Evolutionary conservation across 2,113 vertebrate genomes (phyloP).

Genomic region (Epinephelus cyanopodus): DNA sequence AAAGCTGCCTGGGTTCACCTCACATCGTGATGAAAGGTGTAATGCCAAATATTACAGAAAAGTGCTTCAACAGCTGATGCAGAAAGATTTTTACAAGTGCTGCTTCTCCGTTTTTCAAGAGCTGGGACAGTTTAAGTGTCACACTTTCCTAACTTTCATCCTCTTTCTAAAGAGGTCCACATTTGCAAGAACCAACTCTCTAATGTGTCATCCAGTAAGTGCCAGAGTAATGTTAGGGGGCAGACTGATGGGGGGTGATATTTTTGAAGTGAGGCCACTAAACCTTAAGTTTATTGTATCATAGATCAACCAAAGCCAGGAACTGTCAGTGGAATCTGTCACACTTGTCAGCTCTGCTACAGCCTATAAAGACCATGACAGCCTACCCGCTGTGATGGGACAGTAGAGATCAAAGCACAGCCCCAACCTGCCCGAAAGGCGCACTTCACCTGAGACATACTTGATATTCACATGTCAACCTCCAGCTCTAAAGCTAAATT

Average conservation of each 20-base stretch:
- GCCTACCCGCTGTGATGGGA: conserved; percentile 47
- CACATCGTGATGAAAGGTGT: conserved; percentile 6
- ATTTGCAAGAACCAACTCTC: conserved; percentile 27
- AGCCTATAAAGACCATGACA: conserved; percentile 56
- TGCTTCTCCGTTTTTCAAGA: not conserved
- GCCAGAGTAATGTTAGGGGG: conserved; percentile 21
- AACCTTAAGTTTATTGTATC: conserved; percentile 58
- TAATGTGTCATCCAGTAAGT: conserved; percentile 22
- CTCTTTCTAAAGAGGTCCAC: conserved; percentile 6
- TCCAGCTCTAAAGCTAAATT: conserved; percentile 9
- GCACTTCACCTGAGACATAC: conserved; percentile 53
- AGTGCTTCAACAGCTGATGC: not conserved
- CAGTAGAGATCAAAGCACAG: conserved; percentile 48
- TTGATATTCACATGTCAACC: conserved; percentile 46
- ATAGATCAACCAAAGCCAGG: conserved; percentile 53
- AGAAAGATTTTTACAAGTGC: not conserved
- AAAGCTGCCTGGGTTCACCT: conserved; percentile 17
- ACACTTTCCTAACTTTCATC: conserved; percentile 16
- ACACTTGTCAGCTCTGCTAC: conserved; percentile 63
- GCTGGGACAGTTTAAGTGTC: conserved; percentile 19
- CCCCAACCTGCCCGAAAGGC: conserved; percentile 26
- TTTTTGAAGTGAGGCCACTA: conserved; percentile 53
- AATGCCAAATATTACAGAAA: conserved; percentile 3
- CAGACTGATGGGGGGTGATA: conserved; percentile 42
- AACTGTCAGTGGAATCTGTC: conserved; percentile 64